Evolutionary conservation across 2,888 invertebrate species (phyloP), one percentile per base, ranked within the genome.

Genomic region (Stratiomys singularior): DNA sequence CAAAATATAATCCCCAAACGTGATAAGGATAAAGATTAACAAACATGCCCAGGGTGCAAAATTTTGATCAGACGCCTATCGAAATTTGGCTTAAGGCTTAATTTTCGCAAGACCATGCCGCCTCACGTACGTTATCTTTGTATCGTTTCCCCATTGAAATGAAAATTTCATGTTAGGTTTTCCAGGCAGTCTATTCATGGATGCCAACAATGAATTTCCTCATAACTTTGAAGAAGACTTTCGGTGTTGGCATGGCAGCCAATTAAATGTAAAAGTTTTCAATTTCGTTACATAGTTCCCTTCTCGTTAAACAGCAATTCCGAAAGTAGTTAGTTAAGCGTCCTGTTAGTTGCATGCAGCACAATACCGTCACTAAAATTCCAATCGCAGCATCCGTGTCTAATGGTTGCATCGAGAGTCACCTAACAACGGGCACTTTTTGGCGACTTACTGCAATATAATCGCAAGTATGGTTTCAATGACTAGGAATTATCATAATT

Each of bases 401-500:
- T 63, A 63, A 63, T 27, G 27, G 27, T 63, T 23, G 25, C 63
- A 63, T 63, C 63, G 63, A 25, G 28, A 63, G 60, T 60, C 60
- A 2, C 63, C 27, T 27, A 63, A 63, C 27, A 27, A 63, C 27
- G 63, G 63, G 7, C 4, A 63, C 23, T 67, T 67, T 64, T 67
- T 37, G 67, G 67, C 67, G 60, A 60, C 60, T 21, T 23, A n/a
- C 18, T 21, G 27, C 27, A 27, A 13, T 63, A 11, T 37, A 3
- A 3, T 37, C 37, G 9, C 27, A 4, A 21, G 23, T 58, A 13
- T 25, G 11, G 25, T 63, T 15, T 23, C 15, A 23, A 63, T 63
- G 63, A 63, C 27, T 69, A 3, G 23, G 21, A 69, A 69, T 69
- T 69, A 69, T 69, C 69, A 69, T 69, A 69, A 69, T 69, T 46